These are phyloP conservation scores for Spermophilus dauricus DNA, from an alignment of 2,113 vertebrate genomes.

Conservation along the genomic window DNA sequence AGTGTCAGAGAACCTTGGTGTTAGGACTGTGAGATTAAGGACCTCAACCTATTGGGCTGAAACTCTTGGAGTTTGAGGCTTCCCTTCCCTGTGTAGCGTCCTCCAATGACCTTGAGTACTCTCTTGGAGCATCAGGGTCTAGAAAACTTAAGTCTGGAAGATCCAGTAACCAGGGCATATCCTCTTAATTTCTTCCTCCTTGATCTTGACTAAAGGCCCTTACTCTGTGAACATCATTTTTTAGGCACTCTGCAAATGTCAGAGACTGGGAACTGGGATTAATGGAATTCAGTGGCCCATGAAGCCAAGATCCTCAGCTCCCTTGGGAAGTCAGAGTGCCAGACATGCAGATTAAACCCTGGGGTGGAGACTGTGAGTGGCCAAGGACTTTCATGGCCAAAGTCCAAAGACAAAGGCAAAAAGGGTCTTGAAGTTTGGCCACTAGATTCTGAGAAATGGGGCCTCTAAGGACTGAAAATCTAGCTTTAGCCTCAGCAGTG, in stretches of 20 bases:
- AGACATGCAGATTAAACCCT: neutral
- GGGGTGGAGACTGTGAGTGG: neutral
- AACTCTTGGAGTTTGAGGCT: neutral
- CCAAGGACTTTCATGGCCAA: neutral
- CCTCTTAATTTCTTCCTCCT: neutral
- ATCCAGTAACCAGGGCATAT: neutral
- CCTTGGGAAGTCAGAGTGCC: no score
- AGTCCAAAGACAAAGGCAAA: neutral
- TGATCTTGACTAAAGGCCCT: neutral
- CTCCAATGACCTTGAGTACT: neutral
- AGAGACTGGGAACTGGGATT: neutral
- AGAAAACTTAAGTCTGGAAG: neutral
- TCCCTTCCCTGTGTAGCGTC: rapidly evolving
- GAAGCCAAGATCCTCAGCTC: neutral
- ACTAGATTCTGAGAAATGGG: neutral
- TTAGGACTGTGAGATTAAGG: neutral
- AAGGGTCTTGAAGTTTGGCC: neutral
- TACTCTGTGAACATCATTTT: neutral
- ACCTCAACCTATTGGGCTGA: neutral
- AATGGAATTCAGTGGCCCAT: neutral
- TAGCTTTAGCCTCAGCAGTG: neutral
- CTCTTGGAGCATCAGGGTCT: neutral
- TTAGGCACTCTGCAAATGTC: neutral
- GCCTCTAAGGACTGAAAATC: neutral
- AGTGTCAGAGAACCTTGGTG: neutral